Evolutionary conservation across 2,797 vertebrate species (phyloP).

Genomic region (Sebastes miniatus): DNA sequence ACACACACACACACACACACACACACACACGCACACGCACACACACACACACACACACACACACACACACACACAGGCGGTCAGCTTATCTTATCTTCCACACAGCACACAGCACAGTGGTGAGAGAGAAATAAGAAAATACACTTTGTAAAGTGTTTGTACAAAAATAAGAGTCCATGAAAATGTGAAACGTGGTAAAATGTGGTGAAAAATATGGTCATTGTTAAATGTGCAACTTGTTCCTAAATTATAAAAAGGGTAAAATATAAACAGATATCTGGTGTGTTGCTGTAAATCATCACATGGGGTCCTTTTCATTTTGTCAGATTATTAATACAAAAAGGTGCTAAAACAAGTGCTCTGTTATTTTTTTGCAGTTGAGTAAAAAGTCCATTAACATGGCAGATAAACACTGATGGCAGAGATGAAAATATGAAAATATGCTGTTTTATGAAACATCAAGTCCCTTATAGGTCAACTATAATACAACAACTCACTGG

Average conservation of each 20-base stretch:
- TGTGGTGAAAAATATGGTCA: not conserved
- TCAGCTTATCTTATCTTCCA: not conserved
- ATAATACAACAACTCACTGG: slow-evolving; percentile 2
- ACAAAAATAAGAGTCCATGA: slow-evolving; percentile 7
- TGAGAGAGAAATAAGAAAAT: not conserved
- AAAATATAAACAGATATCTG: not conserved
- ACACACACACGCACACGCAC: not conserved
- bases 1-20: not conserved
- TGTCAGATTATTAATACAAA: slow-evolving; percentile 30
- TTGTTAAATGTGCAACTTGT: too few relatives aligned
- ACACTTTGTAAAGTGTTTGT: not conserved
- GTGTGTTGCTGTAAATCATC: not conserved
- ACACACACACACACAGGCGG: not conserved
- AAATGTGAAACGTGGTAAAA: not conserved
- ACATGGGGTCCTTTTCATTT: not conserved
- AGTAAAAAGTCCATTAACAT: slow-evolving; percentile 13
- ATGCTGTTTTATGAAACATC: slow-evolving; percentile 42
- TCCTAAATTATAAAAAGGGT: not conserved
- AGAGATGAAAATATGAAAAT: slow-evolving; percentile 53
- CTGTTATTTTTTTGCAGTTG: not conserved
- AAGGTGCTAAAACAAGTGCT: slow-evolving; percentile 63
- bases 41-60: too few relatives aligned
- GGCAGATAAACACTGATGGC: slow-evolving; percentile 13
- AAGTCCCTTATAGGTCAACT: slow-evolving; percentile 5
- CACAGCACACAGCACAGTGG: not conserved